Percentiles rank a stretch among this genome's conserved stretches.
These are phyloP conservation scores for Sturnus vulgaris DNA, from an alignment of 2,113 vertebrate genomes.

Conservation along the genomic window DNA sequence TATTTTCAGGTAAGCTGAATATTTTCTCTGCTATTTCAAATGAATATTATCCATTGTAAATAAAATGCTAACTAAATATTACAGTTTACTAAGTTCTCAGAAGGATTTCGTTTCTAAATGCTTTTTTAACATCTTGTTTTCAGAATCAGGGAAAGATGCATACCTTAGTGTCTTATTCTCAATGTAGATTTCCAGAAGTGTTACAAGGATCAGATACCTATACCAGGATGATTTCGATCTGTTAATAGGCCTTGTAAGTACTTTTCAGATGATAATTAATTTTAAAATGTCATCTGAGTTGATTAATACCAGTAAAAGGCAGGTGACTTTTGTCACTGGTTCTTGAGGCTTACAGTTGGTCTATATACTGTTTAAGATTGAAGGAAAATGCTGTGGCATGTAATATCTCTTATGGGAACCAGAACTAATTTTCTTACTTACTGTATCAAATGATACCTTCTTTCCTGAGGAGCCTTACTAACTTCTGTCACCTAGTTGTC, in stretches of 20 bases:
- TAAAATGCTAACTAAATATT: background rate
- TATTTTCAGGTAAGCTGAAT: constrained; percentile 88
- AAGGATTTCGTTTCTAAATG: background rate
- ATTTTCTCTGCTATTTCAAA: background rate
- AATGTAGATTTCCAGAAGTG: background rate
- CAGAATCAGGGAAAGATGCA: background rate
- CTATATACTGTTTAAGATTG: background rate
- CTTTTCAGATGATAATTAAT: background rate
- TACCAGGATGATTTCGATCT: background rate
- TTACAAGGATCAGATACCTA: background rate
- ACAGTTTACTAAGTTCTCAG: background rate
- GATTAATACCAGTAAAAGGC: background rate
- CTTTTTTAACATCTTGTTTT: background rate
- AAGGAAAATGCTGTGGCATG: background rate
- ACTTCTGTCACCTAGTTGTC: background rate
- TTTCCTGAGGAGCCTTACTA: background rate
- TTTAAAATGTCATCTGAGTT: background rate
- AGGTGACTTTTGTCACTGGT: background rate
- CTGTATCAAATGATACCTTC: background rate
- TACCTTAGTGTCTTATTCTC: background rate
- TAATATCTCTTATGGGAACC: background rate
- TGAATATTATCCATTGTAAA: background rate
- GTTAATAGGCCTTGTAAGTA: background rate
- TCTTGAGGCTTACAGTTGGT: background rate
- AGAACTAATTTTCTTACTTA: background rate